Base-by-base conservation (phyloP, 2,113 vertebrate genomes). In the Oncorhynchus gorbuscha region DNA sequence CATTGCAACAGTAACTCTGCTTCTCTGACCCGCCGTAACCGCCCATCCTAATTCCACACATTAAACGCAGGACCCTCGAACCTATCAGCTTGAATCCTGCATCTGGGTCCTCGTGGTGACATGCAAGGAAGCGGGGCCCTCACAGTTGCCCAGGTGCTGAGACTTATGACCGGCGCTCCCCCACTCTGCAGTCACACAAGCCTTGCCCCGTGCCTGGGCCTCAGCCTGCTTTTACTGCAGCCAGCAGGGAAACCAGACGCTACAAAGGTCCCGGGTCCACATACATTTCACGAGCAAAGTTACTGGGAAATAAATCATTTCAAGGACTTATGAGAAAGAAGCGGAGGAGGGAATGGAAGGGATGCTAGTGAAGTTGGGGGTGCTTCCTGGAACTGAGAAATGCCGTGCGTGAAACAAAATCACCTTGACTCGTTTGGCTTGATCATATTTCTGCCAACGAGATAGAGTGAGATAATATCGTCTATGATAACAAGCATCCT, bases 101-200 rank as follows among this genome's bases (percentile, higher is more conserved):
- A 79, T 89, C 78, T 74, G 71, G 81, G 85, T 83, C 81, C 76
- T 75, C 59, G 58, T 78, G 45, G 64, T 88, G 84, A 89, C 83
- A 87, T 66, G 76, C 81, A 71, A 81, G 72, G 83, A 79, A 69
- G 76, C 13, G 51, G 72, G 79, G 64, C 30, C 22, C 77, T 79
- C 86, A 76, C 87, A 91, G 87, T 45, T 45, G 39, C 39, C 9
- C 39, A 45, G 39, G 39, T 45, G 39, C 9, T 45, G 39, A 45
- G 39, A 45, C 39, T 45, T 45, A 45, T 45, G 39, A 9, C 39
- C 39, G 39, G 9, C 9, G 85, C 90, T 35, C 84, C 84, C 79
- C 83, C 86, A 58, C 77, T 82, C 85, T 84, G 74, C 86, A 89
- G 93, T 94, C 93, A 94, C 93, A 92, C 93, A 91, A 94, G 70